phyloP scores from a whole-genome alignment of 1,140 invertebrate genomes.

The Babylonia areolata region DNA sequence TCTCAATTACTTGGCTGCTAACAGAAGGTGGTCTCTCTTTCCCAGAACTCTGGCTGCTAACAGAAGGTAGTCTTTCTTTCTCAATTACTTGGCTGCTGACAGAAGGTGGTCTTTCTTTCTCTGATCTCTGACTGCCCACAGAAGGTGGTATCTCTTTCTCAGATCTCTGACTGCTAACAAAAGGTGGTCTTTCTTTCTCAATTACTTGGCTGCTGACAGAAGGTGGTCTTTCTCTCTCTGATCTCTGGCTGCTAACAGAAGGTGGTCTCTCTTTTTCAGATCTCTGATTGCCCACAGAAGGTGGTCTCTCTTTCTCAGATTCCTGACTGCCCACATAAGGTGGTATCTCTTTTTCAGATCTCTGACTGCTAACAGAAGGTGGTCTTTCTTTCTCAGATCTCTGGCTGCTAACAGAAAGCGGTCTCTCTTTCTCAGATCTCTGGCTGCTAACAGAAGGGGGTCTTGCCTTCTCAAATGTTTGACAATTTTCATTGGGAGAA shows the following conservation, averaged over 20 bases:
- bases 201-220: background rate
- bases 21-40: constrained; percentile 10
- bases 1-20: background rate
- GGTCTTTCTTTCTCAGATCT: background rate
- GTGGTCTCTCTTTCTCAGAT: too few species aligned
- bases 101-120: too few species aligned
- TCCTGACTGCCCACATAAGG: background rate
- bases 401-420: background rate
- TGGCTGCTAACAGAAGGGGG: background rate
- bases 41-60: background rate
- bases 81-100: background rate
- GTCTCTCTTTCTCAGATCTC: background rate
- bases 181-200: background rate
- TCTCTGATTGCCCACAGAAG: background rate
- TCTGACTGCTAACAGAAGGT: too few species aligned
- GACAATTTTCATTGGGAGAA: background rate
- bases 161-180: background rate
- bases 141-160: background rate
- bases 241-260: background rate
- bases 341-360: constrained; percentile 1
- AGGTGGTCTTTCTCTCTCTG: background rate
- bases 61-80: background rate
- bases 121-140: background rate
- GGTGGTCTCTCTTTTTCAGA: too few species aligned
- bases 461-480: background rate